These are phyloP conservation scores for Spicauda simplicius DNA, from an alignment of 2,888 invertebrate species.

Conservation along the genomic window DNA sequence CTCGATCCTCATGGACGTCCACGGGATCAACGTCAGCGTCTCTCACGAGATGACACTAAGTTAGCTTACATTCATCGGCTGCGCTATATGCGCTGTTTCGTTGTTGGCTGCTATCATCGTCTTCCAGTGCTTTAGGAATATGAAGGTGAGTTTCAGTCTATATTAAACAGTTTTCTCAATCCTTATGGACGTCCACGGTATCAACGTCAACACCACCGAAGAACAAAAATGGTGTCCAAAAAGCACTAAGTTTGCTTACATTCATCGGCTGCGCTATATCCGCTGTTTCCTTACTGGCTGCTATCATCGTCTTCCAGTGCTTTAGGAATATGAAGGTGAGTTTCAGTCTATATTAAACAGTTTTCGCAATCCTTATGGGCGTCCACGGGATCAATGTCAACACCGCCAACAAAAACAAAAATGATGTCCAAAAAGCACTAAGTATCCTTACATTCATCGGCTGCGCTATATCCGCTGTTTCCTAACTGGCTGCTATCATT, in stretches of 20 bases:
- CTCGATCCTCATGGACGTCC: slow-evolving; percentile 96
- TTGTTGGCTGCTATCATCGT: slow-evolving; percentile 91
- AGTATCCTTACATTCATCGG: slow-evolving; percentile 92
- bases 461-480: slow-evolving; percentile 92
- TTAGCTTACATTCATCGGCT: slow-evolving; percentile 92
- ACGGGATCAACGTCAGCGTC: slow-evolving; percentile 85
- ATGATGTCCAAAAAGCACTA: slow-evolving; percentile 88
- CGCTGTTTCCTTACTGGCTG: too few relatives aligned
- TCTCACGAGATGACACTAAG: slow-evolving; percentile 89
- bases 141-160: slow-evolving; percentile 87
- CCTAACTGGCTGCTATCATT: slow-evolving; percentile 90
- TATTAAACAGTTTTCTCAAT: too few relatives aligned
- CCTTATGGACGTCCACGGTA: too few relatives aligned
- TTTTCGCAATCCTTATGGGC: slow-evolving; percentile 97
- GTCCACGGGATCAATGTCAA: slow-evolving; percentile 88
- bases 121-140: slow-evolving; percentile 92
- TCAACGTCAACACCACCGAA: too few relatives aligned
- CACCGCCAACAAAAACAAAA: slow-evolving; percentile 87
- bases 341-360: slow-evolving; percentile 96
- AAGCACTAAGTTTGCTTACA: too few relatives aligned
- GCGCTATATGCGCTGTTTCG: slow-evolving; percentile 92
- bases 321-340: too few relatives aligned
- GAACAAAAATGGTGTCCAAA: too few relatives aligned
- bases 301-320: too few relatives aligned
- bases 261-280: too few relatives aligned